A percentile compares a stretch with the other conserved stretches of the same genome.
These are phyloP conservation scores for Drosophila ironensis DNA, from an alignment of 1,140 invertebrate species.

Conservation along the genomic window DNA sequence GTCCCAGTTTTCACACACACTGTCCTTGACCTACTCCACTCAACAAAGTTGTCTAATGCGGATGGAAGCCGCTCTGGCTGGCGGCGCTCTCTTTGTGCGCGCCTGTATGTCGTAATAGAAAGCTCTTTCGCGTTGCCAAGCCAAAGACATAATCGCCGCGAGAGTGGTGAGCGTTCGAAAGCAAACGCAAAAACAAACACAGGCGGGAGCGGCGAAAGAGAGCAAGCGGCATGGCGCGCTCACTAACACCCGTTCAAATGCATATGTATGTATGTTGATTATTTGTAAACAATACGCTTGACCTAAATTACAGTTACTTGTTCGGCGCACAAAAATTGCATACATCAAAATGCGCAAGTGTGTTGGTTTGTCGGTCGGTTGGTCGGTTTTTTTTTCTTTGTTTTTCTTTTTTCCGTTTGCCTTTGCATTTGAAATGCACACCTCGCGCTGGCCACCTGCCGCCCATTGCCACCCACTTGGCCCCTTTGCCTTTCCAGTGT, in stretches of 20 bases:
- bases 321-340: constrained; percentile 59
- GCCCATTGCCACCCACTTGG: constrained; percentile 16
- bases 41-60: constrained; percentile 77
- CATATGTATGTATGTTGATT: constrained; percentile 55
- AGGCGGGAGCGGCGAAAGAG: no score
- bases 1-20: constrained; percentile 81
- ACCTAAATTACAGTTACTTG: constrained; percentile 82
- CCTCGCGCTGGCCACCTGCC: constrained; percentile 58
- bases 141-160: constrained; percentile 46
- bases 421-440: constrained; percentile 65
- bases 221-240: no score
- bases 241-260: constrained; percentile 18
- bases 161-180: constrained; percentile 10
- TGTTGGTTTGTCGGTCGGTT: no score
- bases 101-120: constrained; percentile 68
- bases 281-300: constrained; percentile 82
- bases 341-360: constrained; percentile 8
- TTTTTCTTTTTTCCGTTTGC: constrained; percentile 27
- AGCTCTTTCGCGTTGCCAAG: constrained; percentile 70
- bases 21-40: constrained; percentile 82
- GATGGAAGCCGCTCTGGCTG: constrained; percentile 45
- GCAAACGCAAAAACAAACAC: constrained; percentile 14
- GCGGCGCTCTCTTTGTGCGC: constrained; percentile 25
- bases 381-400: constrained; percentile 26
- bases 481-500: neutral